phyloP scores from a whole-genome alignment of 2,113 vertebrate species.

The Bucco capensis region DNA sequence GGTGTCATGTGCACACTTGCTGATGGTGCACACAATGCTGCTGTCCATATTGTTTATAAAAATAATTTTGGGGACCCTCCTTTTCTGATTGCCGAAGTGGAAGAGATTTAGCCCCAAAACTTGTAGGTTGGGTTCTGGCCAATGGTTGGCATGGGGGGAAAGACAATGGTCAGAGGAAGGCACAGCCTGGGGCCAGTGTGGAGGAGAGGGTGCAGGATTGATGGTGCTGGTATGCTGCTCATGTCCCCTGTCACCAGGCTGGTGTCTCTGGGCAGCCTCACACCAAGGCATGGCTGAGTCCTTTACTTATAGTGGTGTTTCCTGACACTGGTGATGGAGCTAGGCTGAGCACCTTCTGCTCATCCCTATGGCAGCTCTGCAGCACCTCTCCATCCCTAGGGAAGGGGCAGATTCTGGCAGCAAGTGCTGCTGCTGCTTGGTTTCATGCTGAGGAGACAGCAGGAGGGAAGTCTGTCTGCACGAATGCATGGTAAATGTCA shows the following conservation, averaged over 20 bases:
- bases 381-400: not conserved
- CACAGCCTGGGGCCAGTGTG: rapidly evolving
- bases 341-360: not conserved
- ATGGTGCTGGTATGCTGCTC: not conserved
- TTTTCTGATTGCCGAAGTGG: not conserved
- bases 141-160: rapidly evolving
- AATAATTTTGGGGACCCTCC: not conserved
- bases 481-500: not conserved
- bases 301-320: rapidly evolving
- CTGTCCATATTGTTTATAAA: too few species aligned
- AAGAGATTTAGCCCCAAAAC: not conserved
- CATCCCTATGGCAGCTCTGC: rapidly evolving
- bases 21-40: too few species aligned
- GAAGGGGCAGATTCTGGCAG: not conserved
- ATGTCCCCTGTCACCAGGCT: not conserved
- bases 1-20: too few species aligned
- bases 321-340: rapidly evolving
- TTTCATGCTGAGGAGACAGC: not conserved
- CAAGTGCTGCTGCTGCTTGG: not conserved
- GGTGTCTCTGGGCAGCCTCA: not conserved
- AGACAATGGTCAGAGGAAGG: not conserved
- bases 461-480: not conserved
- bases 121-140: not conserved
- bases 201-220: not conserved
- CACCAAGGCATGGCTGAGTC: rapidly evolving